Base-by-base conservation (phyloP, 2,888 invertebrate species). In the Chirona hameri region DNA sequence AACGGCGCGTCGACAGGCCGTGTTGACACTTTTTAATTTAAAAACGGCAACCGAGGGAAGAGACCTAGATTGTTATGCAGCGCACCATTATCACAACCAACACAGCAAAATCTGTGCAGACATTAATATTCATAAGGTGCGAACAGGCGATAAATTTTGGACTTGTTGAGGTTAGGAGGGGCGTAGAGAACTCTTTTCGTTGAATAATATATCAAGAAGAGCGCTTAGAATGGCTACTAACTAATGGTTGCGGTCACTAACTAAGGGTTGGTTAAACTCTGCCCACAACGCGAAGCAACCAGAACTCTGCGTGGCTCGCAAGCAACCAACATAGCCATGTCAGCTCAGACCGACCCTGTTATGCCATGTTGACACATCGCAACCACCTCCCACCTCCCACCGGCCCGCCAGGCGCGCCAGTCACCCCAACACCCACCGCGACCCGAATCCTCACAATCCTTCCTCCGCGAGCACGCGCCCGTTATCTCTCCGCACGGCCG, bases 11-110 rank as follows among this genome's bases (percentile, higher is more conserved):
- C 52, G 52, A 27, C 80, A 80, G 48, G 0, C 80, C 29, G 80
- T 80, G 80, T 80, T 80, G 80, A 80, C 80, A 80, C 55, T 80
- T 80, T 80, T 80, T 55, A 80, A 80, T 52, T 80, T 80, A 80
- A 21, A 52, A 80, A 46, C 27, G n/a, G 27, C 48, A 46, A 46
- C 76, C 76, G 24, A 24, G 46, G 5, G 27, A 76, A 39, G 21
- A 72, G 15, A 29, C 46, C 46, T 46, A 24, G 27, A 46, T 24
- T 76, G 76, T 24, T 76, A 24, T 24, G 46, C 76, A 46, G 76
- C 76, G 10, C 31, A 10, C 76, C 10, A 46, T 76, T 18, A 76
- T 76, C 46, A 39, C 46, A 12, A 12, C 24, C 46, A 21, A 46
- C 76, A 10, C 21, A 18, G 72, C 7, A 1, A 46, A 76, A 76